phyloP scores from a whole-genome alignment of 2,797 vertebrate species.

The Remorina albescens region DNA sequence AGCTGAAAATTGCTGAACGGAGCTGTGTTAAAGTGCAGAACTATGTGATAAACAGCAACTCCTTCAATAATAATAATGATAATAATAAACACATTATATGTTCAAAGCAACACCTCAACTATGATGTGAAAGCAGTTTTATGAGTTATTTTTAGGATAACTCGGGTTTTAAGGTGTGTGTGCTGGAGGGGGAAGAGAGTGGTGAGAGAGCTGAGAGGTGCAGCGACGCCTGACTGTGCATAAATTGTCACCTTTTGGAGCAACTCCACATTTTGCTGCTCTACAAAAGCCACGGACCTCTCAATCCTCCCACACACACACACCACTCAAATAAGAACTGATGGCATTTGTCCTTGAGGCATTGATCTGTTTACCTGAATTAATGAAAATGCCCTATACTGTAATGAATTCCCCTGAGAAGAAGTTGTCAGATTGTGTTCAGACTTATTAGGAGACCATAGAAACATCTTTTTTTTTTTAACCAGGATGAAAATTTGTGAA shows the following conservation, averaged over 20 bases:
- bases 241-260: constrained; percentile 58
- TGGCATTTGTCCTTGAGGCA: constrained; percentile 60
- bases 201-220: constrained; percentile 24
- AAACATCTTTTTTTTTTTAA: background rate
- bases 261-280: constrained; percentile 44
- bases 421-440: constrained; percentile 42
- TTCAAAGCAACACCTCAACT: constrained; percentile 14
- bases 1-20: background rate
- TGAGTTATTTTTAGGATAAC: constrained; percentile 28
- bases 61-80: background rate
- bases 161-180: constrained; percentile 17
- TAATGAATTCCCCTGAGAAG: constrained; percentile 42
- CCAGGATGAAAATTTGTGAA: constrained; percentile 1
- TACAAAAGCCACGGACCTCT: constrained; percentile 45
- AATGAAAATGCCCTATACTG: constrained; percentile 40
- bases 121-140: constrained; percentile 10
- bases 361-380: constrained; percentile 67
- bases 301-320: constrained; percentile 27
- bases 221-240: constrained; percentile 62
- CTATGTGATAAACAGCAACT: background rate
- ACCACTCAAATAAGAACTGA: constrained; percentile 47
- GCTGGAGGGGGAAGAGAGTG: constrained; percentile 21
- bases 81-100: background rate
- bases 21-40: background rate
- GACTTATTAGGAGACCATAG: constrained; percentile 34